phyloP scores from a whole-genome alignment of 1,140 invertebrate species.

The Arctopsyche grandis region DNA sequence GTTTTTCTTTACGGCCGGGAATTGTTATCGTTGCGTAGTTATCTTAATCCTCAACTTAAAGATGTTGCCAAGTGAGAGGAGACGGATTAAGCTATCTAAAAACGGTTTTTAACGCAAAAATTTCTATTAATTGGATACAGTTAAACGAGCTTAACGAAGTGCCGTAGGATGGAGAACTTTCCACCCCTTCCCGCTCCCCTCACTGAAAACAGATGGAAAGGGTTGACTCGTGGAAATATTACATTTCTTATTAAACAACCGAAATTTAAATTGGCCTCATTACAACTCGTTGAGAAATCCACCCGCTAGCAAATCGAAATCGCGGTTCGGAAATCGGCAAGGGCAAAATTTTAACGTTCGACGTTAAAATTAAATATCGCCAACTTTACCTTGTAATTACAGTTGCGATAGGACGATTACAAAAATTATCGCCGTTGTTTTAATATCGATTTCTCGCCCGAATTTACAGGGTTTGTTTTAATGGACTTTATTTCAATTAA shows the following conservation, averaged over 20 bases:
- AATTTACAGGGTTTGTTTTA: no score
- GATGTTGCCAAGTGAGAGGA: conserved; percentile 9
- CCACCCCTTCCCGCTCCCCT: not conserved
- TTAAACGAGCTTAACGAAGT: conserved; percentile 28
- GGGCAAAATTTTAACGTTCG: not conserved
- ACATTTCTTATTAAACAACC: conserved; percentile 14
- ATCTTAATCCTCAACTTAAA: conserved; percentile 18
- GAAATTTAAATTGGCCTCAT: conserved; percentile 20
- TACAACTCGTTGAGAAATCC: not conserved
- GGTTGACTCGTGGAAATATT: not conserved
- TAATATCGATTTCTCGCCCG: no score
- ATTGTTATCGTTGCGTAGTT: not conserved
- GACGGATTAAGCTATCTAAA: conserved; percentile 28
- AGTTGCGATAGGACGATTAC: no score
- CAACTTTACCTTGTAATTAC: no score
- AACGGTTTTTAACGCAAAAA: conserved; percentile 17
- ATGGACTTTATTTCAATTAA: no score
- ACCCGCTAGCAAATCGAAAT: not conserved
- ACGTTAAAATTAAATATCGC: no score
- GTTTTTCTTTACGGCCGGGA: conserved; percentile 17
- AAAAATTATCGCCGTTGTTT: no score
- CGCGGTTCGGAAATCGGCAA: not conserved
- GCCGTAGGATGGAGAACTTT: not conserved
- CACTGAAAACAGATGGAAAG: not conserved
- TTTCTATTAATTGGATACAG: conserved; percentile 34